Evolutionary conservation across 1,140 invertebrate genomes (phyloP), one percentile per base, ranked within the genome.

Genomic region (Drosophila lini): DNA sequence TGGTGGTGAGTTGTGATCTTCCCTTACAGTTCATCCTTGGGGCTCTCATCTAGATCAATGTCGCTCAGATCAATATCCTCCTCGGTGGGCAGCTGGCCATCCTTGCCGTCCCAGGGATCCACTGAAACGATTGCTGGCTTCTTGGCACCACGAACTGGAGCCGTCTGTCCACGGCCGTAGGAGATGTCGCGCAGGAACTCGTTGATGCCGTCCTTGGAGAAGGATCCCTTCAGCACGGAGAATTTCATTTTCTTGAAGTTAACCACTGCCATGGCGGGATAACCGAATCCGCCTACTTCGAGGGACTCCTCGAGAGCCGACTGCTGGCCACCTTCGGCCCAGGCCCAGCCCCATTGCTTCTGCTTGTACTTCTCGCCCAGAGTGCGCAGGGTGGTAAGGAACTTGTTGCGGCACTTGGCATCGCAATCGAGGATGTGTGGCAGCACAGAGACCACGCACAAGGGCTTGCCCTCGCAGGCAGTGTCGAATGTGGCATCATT

Each of bases 351-450:
- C 98, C 98, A 99, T 93, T 96, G 95, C 90, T 99, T 98, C 93
- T 97, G 96, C 93, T 99, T 99, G 93, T 96, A 99, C 92, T 98
- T 98, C 42, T 99, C 97, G 16, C 96, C 98, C 42, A 98, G 93
- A 5, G 94, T 93, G 19, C 94, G 95, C 1, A 99, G 93, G 5
- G 95, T 95, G 10, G 95, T 92, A 11, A 99, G 93, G 93, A 99
- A 99, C 5, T 94, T 93, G 92, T 99, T 99, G 79, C 99, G 95
- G 92, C 99, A 99, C 22, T 97, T 94, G 0, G 98, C 94, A 92
- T 99, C 97, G 92, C 99, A 99, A 93, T 99, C 99, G 7, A 99
- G 94, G 78, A 99, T 99, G 90, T 99, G 97, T 0, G 99, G 99
- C 53, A 99, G 92, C 9, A 99, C 95, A 3, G 98, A 96, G 38